Evolutionary conservation across 2,888 invertebrate species (phyloP).

Genomic region (Sthenelais limicola): DNA sequence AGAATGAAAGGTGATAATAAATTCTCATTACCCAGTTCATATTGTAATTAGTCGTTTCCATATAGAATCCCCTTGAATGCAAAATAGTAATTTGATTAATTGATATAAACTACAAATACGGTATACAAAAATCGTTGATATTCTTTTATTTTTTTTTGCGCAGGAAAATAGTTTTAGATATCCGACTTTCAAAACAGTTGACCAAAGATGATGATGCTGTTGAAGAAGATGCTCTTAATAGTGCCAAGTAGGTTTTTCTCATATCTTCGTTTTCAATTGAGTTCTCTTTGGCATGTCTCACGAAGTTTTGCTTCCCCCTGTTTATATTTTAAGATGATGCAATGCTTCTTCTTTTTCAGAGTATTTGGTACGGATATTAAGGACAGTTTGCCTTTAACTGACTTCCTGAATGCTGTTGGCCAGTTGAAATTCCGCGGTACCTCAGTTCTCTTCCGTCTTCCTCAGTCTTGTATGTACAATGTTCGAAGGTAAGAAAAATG

Average conservation of each 20-base stretch:
- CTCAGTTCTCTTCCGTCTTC: slow-evolving; percentile 79
- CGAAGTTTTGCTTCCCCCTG: not conserved
- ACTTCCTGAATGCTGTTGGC: slow-evolving; percentile 79
- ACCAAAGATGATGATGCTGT: slow-evolving; percentile 76
- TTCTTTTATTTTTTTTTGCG: not conserved
- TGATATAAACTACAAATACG: too few species aligned
- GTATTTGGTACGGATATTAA: slow-evolving; percentile 69
- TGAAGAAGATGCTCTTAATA: slow-evolving; percentile 75
- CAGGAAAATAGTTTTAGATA: slow-evolving; percentile 73
- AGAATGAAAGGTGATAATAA: too few species aligned
- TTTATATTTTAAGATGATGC: too few species aligned
- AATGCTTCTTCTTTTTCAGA: slow-evolving; percentile 62
- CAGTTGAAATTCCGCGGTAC: slow-evolving; percentile 80
- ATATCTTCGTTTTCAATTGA: not conserved
- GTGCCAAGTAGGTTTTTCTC: slow-evolving; percentile 66
- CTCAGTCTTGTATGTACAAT: slow-evolving; percentile 68
- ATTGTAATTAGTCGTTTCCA: too few species aligned
- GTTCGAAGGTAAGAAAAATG: not conserved
- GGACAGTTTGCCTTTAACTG: slow-evolving; percentile 67
- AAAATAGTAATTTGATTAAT: too few species aligned
- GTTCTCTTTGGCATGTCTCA: not conserved
- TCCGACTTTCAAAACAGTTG: slow-evolving; percentile 75
- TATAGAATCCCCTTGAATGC: too few species aligned
- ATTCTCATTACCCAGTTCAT: too few species aligned
- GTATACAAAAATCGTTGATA: too few species aligned